phyloP scores from a whole-genome alignment of 2,888 invertebrate genomes.

The Hirtodrosophila trivittata region DNA sequence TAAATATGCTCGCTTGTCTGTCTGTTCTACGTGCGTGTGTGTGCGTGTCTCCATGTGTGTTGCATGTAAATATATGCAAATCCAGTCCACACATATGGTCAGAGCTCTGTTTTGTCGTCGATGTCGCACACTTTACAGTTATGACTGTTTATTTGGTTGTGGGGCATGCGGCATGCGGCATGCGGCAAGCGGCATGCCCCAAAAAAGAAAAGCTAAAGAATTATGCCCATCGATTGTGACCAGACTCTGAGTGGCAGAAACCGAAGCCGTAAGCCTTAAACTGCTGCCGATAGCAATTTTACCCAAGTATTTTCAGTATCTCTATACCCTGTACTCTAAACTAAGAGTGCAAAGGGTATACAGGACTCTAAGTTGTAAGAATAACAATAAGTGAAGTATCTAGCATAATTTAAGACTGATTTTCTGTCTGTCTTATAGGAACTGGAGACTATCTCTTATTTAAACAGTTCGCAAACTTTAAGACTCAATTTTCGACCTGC shows the following conservation, averaged over 20 bases:
- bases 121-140: conserved; percentile 73
- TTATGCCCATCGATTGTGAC: conserved; percentile 59
- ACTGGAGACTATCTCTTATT: no score
- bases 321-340: conserved; percentile 24
- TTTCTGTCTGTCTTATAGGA: no score
- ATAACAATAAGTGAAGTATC: no score
- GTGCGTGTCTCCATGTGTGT: conserved; percentile 16
- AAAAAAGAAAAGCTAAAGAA: conserved; percentile 7
- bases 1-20: conserved; percentile 49
- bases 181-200: conserved; percentile 51
- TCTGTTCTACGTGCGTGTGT: conserved; percentile 9
- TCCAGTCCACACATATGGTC: conserved; percentile 75
- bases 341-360: not conserved
- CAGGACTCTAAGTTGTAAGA: not conserved
- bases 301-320: no score
- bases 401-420: no score
- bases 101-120: conserved; percentile 62
- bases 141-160: conserved; percentile 68
- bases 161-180: conserved; percentile 51
- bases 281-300: conserved; percentile 22
- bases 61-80: conserved; percentile 76
- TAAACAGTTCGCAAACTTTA: no score
- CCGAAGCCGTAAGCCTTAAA: conserved; percentile 24
- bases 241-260: conserved; percentile 28
- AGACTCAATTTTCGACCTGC: no score